phyloP scores from a whole-genome alignment of 2,888 invertebrate species.

The Oscheius sp. region DNA sequence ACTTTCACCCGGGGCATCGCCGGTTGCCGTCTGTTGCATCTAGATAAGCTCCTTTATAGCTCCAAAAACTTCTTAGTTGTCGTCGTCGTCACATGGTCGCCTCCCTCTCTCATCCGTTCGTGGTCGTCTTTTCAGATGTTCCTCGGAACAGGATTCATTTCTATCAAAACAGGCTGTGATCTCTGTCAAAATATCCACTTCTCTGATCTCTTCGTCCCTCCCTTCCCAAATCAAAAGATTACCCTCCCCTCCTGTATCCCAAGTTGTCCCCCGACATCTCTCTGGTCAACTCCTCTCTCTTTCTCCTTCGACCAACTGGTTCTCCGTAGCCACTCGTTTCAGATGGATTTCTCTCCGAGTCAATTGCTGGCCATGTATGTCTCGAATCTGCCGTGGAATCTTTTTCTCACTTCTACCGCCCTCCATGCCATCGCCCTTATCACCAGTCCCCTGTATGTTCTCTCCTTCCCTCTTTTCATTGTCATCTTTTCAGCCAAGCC shows the following conservation, averaged over 20 bases:
- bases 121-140: neutral
- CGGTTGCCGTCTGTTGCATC: no score
- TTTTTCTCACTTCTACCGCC: slow-evolving; percentile 70
- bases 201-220: neutral
- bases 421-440: slow-evolving; percentile 71
- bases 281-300: no score
- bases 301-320: slow-evolving; percentile 6
- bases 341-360: slow-evolving; percentile 30
- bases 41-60: neutral
- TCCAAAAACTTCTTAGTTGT: neutral
- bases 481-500: slow-evolving; percentile 67
- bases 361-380: slow-evolving; percentile 64
- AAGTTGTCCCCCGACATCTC: neutral
- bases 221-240: neutral
- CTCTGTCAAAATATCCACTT: neutral
- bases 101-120: neutral
- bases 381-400: slow-evolving; percentile 67
- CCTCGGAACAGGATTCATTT: neutral
- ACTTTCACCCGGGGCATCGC: no score
- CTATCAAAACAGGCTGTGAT: no score
- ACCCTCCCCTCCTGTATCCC: neutral
- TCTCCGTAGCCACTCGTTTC: neutral
- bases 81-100: neutral
- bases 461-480: no score
- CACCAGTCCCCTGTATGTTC: slow-evolving; percentile 68